Evolutionary conservation across 2,113 vertebrate species (phyloP).

Genomic region (Saimiri boliviensis): DNA sequence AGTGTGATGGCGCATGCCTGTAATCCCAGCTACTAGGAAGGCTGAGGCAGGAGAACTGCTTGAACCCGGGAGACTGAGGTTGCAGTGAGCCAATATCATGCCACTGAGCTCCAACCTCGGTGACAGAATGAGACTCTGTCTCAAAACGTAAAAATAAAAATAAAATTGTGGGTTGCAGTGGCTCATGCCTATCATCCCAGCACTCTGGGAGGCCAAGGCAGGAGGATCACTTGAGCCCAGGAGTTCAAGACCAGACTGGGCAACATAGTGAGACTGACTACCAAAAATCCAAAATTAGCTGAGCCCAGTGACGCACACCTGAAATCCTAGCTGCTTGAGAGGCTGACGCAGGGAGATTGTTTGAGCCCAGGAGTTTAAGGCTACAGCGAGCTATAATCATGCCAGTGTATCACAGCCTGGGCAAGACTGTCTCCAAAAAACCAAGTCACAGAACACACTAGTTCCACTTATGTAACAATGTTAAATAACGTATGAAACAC

Average conservation of each 20-base stretch:
- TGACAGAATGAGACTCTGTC: too few relatives aligned
- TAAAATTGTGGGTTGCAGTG: neutral
- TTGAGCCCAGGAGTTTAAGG: neutral
- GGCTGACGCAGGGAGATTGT: neutral
- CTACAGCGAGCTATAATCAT: neutral
- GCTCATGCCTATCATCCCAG: neutral
- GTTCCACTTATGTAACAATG: neutral
- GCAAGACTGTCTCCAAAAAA: neutral
- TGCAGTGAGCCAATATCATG: accelerated
- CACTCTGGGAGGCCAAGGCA: neutral
- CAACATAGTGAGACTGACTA: neutral
- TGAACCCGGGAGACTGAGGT: too few relatives aligned
- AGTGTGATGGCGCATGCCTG: too few relatives aligned
- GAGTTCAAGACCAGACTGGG: neutral
- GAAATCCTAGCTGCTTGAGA: neutral
- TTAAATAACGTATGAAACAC: neutral
- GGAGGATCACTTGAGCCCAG: neutral
- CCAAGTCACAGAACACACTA: neutral
- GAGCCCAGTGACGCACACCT: accelerated
- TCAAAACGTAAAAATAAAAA: too few relatives aligned
- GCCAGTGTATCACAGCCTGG: neutral
- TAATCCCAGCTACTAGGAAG: too few relatives aligned
- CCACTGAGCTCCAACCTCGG: too few relatives aligned
- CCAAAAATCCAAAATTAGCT: neutral
- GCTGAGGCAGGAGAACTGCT: too few relatives aligned